Percentiles rank a stretch among this genome's conserved stretches.
Evolutionary conservation across 2,797 vertebrate genomes (phyloP).

Genomic region (Xyrichtys novacula): DNA sequence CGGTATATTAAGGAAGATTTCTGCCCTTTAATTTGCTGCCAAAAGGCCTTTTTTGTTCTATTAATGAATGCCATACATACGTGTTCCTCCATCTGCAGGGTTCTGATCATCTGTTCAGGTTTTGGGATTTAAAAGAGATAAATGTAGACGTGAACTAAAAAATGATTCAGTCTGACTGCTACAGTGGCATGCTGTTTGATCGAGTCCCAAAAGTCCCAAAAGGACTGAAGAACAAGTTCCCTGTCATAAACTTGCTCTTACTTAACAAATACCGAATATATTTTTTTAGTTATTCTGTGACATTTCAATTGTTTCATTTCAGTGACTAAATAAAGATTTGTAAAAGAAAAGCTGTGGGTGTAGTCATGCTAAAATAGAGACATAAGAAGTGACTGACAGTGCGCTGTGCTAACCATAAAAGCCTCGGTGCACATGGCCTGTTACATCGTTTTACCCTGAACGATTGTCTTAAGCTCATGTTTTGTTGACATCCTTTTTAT

Average conservation of each 20-base stretch:
- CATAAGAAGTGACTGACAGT: background rate
- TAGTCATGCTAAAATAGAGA: background rate
- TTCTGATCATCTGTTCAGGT: too few relatives aligned
- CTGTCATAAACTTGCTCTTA: background rate
- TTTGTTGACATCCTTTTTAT: slow-evolving; percentile 15
- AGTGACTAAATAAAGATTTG: background rate
- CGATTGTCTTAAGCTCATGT: slow-evolving; percentile 9
- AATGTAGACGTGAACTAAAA: too few relatives aligned
- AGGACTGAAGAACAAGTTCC: too few relatives aligned
- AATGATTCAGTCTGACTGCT: too few relatives aligned
- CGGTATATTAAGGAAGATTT: too few relatives aligned
- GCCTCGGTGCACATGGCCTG: background rate
- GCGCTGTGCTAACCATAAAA: background rate
- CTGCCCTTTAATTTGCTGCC: too few relatives aligned
- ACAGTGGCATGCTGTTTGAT: too few relatives aligned
- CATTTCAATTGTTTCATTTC: background rate
- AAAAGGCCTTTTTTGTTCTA: too few relatives aligned
- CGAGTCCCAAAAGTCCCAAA: too few relatives aligned
- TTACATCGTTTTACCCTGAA: background rate
- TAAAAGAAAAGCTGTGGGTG: background rate
- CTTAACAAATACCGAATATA: background rate
- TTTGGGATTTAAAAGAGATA: too few relatives aligned
- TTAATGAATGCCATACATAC: too few relatives aligned
- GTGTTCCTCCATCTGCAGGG: too few relatives aligned
- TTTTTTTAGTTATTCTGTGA: background rate